These are phyloP conservation scores for Ichneumoninae sp. DNA, from an alignment of 2,888 invertebrate species.

Conservation along the genomic window DNA sequence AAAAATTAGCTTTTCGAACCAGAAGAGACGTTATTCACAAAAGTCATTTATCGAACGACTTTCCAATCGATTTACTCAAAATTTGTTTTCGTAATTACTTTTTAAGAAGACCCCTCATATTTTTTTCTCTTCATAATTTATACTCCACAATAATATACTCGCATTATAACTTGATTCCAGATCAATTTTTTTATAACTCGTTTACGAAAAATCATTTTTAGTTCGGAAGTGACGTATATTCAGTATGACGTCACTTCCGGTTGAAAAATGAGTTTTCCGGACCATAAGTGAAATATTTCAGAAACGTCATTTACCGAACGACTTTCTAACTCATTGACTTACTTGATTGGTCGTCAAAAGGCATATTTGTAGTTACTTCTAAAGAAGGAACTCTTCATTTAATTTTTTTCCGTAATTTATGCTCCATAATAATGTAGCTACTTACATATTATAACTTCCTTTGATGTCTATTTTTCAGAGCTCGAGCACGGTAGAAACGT, in stretches of 20 bases:
- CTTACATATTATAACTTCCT: background rate
- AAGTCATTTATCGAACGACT: conserved; percentile 53
- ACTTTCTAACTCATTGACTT: conserved; percentile 55
- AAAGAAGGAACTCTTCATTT: background rate
- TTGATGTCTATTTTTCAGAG: conserved; percentile 70
- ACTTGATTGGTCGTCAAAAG: background rate
- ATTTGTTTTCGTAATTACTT: conserved; percentile 10
- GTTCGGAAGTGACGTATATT: background rate
- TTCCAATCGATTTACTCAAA: conserved; percentile 46
- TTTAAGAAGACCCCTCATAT: background rate
- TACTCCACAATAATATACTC: background rate
- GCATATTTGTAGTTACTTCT: conserved; percentile 18
- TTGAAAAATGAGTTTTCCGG: background rate
- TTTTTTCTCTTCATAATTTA: background rate
- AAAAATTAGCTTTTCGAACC: background rate
- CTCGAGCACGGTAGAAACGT: conserved; percentile 72
- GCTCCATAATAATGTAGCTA: background rate
- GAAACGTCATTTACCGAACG: conserved; percentile 35
- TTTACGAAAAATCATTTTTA: too few relatives aligned
- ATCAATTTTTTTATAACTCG: conserved; percentile 34
- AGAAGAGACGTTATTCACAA: background rate
- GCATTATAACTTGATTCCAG: conserved; percentile 6
- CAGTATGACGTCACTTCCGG: background rate
- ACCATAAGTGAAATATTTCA: too few relatives aligned
- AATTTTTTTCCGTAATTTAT: background rate